Percentiles rank a stretch among this genome's conserved stretches.
These are phyloP conservation scores for Chrysoperla carnea DNA, from an alignment of 1,140 invertebrate genomes.

Conservation along the genomic window DNA sequence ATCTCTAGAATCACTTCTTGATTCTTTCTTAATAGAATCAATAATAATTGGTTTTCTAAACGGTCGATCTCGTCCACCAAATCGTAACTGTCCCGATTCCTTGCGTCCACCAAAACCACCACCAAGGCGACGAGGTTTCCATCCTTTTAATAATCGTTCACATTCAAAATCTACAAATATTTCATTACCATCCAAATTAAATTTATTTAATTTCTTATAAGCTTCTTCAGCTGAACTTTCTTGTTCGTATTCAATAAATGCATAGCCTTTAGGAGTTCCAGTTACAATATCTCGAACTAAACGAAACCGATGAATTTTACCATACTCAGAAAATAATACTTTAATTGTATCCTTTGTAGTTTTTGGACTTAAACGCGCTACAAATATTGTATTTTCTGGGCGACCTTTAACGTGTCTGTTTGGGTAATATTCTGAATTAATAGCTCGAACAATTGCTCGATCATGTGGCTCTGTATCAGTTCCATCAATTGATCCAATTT, in stretches of 20 bases:
- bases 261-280: slow-evolving; percentile 65
- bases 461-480: slow-evolving; percentile 74
- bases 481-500: slow-evolving; percentile 68
- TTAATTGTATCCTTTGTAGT: slow-evolving; percentile 39
- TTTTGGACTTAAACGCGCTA: slow-evolving; percentile 54
- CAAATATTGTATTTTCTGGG: slow-evolving; percentile 57
- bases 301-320: slow-evolving; percentile 43
- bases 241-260: slow-evolving; percentile 64
- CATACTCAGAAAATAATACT: slow-evolving; percentile 46
- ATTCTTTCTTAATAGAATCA: not conserved
- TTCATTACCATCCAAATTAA: slow-evolving; percentile 36
- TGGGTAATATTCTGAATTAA: slow-evolving; percentile 49
- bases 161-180: slow-evolving; percentile 53
- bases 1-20: not conserved
- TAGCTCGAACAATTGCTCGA: slow-evolving; percentile 51
- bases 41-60: slow-evolving; percentile 42
- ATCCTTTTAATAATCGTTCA: slow-evolving; percentile 45
- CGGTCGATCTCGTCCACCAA: slow-evolving; percentile 62
- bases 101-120: slow-evolving; percentile 77
- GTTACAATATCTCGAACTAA: slow-evolving; percentile 68
- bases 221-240: slow-evolving; percentile 40
- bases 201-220: slow-evolving; percentile 32
- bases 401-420: slow-evolving; percentile 46
- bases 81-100: slow-evolving; percentile 74
- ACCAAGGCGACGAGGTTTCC: slow-evolving; percentile 69